These are phyloP conservation scores for Chrysaora quinquecirrha DNA, from an alignment of 30 jellyfish, hydroid and myxozoan genomes.

Conservation along the genomic window DNA sequence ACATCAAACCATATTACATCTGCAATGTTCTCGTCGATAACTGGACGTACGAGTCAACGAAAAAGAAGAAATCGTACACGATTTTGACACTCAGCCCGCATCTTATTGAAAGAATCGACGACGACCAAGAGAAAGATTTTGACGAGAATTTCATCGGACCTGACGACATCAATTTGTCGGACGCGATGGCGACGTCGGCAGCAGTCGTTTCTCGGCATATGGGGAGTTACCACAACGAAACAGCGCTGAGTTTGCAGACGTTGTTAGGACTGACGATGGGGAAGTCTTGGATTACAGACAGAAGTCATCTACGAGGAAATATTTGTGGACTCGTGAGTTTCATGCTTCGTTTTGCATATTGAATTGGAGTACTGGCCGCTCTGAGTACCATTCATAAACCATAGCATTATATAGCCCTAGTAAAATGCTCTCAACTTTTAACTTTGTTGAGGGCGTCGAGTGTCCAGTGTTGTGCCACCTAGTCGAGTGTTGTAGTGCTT, in stretches of 20 bases:
- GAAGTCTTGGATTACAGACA: conserved; percentile 69
- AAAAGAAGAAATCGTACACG: conserved; percentile 13
- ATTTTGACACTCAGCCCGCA: conserved; percentile 60
- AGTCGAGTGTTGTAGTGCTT: too few relatives aligned
- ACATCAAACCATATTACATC: conserved; percentile 48
- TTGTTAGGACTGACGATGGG: conserved; percentile 85
- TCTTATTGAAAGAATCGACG: conserved; percentile 74
- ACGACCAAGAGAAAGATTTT: conserved; percentile 56
- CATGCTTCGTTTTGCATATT: too few relatives aligned
- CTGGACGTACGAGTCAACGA: conserved; percentile 49
- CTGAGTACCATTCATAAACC: too few relatives aligned
- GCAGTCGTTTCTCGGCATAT: conserved; percentile 72
- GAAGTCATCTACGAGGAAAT: conserved; percentile 11
- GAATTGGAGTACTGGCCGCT: too few relatives aligned
- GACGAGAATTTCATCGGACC: conserved; percentile 55
- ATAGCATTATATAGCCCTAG: too few relatives aligned
- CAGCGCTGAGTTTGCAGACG: conserved; percentile 55
- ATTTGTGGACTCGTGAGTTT: conserved; percentile 41
- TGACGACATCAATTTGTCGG: conserved; percentile 58
- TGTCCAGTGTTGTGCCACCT: too few relatives aligned
- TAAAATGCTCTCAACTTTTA: too few relatives aligned
- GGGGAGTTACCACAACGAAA: conserved; percentile 63
- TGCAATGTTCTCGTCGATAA: conserved; percentile 73
- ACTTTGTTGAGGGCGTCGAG: too few relatives aligned
- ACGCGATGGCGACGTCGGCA: conserved; percentile 87